Evolutionary conservation across 2,888 invertebrate genomes (phyloP).

Genomic region (Cryptocephalus moraei): DNA sequence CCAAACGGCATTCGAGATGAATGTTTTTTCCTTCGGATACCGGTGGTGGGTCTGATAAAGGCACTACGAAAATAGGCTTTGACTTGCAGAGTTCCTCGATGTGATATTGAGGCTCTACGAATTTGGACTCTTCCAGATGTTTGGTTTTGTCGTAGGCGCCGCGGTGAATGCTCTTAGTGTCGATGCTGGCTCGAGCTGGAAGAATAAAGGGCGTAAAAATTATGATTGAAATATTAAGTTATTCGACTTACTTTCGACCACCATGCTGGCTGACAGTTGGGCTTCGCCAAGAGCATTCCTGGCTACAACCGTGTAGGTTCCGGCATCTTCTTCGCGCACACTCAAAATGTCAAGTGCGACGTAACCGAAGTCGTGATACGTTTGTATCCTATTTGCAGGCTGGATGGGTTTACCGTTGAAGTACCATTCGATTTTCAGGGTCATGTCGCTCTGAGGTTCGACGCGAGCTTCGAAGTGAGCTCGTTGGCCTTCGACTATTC

Average conservation of each 20-base stretch:
- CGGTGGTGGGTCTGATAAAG: conserved; percentile 76
- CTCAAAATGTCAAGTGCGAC: conserved; percentile 91
- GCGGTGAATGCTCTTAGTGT: conserved; percentile 84
- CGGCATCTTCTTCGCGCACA: conserved; percentile 86
- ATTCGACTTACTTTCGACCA: conserved; percentile 71
- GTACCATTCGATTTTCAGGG: conserved; percentile 93
- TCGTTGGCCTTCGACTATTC: conserved; percentile 85
- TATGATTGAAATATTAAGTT: not conserved
- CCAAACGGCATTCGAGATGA: conserved; percentile 82
- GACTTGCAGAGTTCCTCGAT: conserved; percentile 90
- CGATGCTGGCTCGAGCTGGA: conserved; percentile 77
- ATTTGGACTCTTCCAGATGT: conserved; percentile 74
- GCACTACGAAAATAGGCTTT: conserved; percentile 89
- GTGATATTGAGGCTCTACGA: conserved; percentile 78
- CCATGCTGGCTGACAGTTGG: conserved; percentile 71
- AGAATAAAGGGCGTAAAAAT: conserved; percentile 16
- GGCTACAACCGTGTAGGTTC: conserved; percentile 87
- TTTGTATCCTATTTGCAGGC: conserved; percentile 84
- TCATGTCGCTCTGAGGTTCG: conserved; percentile 88
- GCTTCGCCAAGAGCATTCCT: conserved; percentile 87
- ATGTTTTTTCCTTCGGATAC: conserved; percentile 82
- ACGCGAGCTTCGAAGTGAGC: conserved; percentile 93
- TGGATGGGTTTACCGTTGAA: conserved; percentile 88
- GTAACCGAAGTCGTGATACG: conserved; percentile 93
- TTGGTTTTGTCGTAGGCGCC: conserved; percentile 79